phyloP scores from a whole-genome alignment of 2,797 vertebrate species.

The Anomalospiza imberbis region DNA sequence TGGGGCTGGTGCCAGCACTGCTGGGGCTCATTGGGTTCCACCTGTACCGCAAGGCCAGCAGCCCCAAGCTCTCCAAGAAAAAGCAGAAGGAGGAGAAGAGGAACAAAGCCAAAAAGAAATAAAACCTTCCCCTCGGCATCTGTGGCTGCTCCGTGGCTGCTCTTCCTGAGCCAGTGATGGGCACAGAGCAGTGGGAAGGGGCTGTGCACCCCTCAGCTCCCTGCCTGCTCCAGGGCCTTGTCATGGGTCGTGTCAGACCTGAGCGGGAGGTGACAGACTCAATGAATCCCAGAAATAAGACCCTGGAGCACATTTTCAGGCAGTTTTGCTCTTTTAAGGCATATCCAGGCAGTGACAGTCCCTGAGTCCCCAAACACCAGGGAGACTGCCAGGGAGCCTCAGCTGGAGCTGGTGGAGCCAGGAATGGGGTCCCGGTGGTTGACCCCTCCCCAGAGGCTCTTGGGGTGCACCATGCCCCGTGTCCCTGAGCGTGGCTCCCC shows the following conservation, averaged over 20 bases:
- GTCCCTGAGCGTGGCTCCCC: not conserved
- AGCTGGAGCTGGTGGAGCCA: rapidly evolving
- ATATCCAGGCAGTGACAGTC: not conserved
- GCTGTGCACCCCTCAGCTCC: not conserved
- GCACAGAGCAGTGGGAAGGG: not conserved
- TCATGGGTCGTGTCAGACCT: not conserved
- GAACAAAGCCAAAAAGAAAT: conserved; percentile 94
- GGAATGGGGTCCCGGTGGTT: rapidly evolving
- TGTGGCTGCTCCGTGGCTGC: not conserved
- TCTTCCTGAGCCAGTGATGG: not conserved
- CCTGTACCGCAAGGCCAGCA: conserved; percentile 88
- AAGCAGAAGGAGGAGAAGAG: conserved; percentile 93
- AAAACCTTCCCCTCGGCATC: conserved; percentile 17
- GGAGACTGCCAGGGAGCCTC: not conserved
- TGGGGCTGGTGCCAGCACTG: conserved; percentile 87
- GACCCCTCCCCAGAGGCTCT: not conserved
- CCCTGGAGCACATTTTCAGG: not conserved
- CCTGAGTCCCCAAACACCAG: not conserved
- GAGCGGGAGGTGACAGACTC: rapidly evolving
- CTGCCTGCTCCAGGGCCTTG: not conserved
- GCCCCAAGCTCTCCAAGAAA: conserved; percentile 85
- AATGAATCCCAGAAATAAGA: not conserved
- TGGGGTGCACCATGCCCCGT: conserved; percentile 50
- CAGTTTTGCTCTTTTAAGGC: not conserved
- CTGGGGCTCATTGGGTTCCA: conserved; percentile 90